Base-by-base conservation (phyloP, 2,113 vertebrate genomes). In the Lonchura striata region DNA sequence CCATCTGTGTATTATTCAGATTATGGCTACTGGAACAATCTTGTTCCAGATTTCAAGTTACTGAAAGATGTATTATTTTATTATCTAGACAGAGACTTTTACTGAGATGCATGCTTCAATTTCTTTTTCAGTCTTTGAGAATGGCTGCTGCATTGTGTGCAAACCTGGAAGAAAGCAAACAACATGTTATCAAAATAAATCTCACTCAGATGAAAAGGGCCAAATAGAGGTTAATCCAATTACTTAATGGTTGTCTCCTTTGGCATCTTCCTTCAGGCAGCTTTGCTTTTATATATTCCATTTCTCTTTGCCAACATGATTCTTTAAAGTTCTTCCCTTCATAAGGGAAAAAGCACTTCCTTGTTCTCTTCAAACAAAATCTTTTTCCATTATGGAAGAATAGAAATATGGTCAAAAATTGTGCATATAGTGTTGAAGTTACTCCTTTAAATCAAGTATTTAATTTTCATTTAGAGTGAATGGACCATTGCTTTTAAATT, bases 191-290 rank as follows among this genome's bases (percentile, higher is more conserved):
- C 88, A 95, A 93, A 95, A 94, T 60, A 93, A 93, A 96, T 94
- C 81, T 88, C 77, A 82, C 33, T 87, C 90, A 91, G 44, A 33
- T 86, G 86, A 90, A 96, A 97, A 96, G 90, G 88, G 75, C 72
- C 11, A 11, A 95, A 86, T 11, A 89, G 83, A 97, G 86, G 92
- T 93, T 96, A 97, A 96, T 95, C 49, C 71, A 95, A 71, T 97
- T 96, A 94, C 91, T 95, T 95, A 95, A 92, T 88, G 66, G 78
- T 72, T 95, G 68, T 66, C 64, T 86, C 84, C 56, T 93, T 91
- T 86, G 69, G 63, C 77, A 28, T 93, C 53, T 96, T 89, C 86
- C 93, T 96, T 91, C 82, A 83, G 95, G 92, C 94, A 86, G 27
- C 68, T 89, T 35, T 93, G 83, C 61, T 95, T 96, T 93, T 91